Percentiles rank a stretch among this genome's conserved stretches.
Evolutionary conservation across 2,888 invertebrate genomes (phyloP).

Genomic region (Sesia apiformis): DNA sequence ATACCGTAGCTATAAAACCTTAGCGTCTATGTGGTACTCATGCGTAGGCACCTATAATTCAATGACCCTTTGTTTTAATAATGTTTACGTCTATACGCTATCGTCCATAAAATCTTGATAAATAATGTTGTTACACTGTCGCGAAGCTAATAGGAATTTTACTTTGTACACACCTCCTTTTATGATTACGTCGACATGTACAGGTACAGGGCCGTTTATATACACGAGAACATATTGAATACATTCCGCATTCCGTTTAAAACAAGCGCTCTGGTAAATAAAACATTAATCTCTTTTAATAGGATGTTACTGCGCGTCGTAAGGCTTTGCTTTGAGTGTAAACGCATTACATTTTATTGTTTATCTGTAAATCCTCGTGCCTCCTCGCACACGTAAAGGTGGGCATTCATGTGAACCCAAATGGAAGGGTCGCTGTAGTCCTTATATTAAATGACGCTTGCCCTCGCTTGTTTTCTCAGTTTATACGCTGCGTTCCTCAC

Average conservation of each 20-base stretch:
- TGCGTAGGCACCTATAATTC: too few species aligned
- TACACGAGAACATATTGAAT: too few species aligned
- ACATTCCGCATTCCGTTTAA: neutral
- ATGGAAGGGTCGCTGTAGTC: slow-evolving; percentile 40
- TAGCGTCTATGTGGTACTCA: too few species aligned
- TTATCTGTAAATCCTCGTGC: slow-evolving; percentile 30
- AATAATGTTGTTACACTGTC: too few species aligned
- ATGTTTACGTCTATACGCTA: too few species aligned
- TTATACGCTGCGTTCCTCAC: neutral
- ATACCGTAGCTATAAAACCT: too few species aligned
- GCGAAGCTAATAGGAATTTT: too few species aligned
- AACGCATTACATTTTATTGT: slow-evolving; percentile 40
- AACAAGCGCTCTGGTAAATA: slow-evolving; percentile 18
- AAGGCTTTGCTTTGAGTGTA: slow-evolving; percentile 12
- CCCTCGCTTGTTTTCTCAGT: slow-evolving; percentile 19
- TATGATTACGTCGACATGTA: too few species aligned
- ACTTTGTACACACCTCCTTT: too few species aligned
- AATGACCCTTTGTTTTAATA: too few species aligned
- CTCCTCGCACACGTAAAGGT: slow-evolving; percentile 28
- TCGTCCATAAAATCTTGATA: too few species aligned
- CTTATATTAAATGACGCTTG: slow-evolving; percentile 36
- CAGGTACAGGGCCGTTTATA: too few species aligned
- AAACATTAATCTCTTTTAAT: slow-evolving; percentile 39
- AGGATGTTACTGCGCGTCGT: slow-evolving; percentile 5
- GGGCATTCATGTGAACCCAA: slow-evolving; percentile 34